Percentiles rank a stretch among this genome's conserved stretches.
Conservation (phyloP, 2,888 invertebrate genomes). For the Pediacus dermestoides region DNA sequence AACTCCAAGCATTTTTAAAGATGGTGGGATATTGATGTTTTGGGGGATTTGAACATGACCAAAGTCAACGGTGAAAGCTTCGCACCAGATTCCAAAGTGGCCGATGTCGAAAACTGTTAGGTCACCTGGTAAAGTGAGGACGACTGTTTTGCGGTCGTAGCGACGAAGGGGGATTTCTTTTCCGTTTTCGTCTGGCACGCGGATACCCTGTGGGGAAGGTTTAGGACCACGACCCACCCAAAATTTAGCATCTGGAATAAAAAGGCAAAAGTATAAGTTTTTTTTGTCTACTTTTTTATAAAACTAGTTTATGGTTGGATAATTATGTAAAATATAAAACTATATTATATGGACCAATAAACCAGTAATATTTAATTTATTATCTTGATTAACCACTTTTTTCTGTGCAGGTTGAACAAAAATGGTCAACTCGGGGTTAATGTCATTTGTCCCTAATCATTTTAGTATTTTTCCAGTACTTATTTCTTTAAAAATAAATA, state of each 20-base stretch:
- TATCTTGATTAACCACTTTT: too few relatives aligned
- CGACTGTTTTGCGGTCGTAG: conserved; percentile 84
- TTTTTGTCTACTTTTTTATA: too few relatives aligned
- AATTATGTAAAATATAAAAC: too few relatives aligned
- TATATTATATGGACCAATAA: too few relatives aligned
- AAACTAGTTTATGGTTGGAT: too few relatives aligned
- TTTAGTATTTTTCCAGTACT: too few relatives aligned
- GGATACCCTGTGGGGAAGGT: conserved; percentile 77
- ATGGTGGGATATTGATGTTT: conserved; percentile 79
- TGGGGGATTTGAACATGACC: conserved; percentile 79
- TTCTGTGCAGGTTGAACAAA: too few relatives aligned
- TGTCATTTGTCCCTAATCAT: too few relatives aligned
- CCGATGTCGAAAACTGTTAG: conserved; percentile 89
- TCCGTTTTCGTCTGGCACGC: conserved; percentile 90
- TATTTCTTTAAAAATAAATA: too few relatives aligned
- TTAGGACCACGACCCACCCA: conserved; percentile 84
- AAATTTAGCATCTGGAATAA: conserved; percentile 79
- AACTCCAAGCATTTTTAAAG: conserved; percentile 88
- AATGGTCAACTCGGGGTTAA: too few relatives aligned
- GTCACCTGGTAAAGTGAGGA: conserved; percentile 83
- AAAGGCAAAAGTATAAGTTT: conserved; percentile 6
- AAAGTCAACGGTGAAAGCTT: conserved; percentile 89
- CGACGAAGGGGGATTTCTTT: conserved; percentile 72
- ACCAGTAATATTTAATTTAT: too few relatives aligned
- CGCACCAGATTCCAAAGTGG: conserved; percentile 91